Base-by-base conservation (phyloP, 1,140 invertebrate species). In the Pseudachorutes palmiensis region DNA sequence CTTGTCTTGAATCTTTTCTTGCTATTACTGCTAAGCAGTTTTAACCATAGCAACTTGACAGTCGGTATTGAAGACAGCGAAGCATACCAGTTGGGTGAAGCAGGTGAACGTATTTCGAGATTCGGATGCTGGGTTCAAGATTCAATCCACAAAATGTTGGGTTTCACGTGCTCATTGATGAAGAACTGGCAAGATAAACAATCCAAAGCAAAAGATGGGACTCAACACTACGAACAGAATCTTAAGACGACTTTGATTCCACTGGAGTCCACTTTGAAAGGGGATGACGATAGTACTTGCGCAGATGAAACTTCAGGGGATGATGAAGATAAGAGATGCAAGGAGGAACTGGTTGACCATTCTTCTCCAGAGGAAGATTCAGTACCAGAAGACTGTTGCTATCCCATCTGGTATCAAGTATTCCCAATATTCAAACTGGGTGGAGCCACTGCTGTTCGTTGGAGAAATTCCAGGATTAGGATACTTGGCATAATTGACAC, bases 401-500 rank as follows among this genome's bases (percentile, higher is more conserved):
- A 92, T 31, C 91, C 93, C 71, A 83, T 85, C 57, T 94, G 90
- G 79, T 95, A 95, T 77, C 85, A 86, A 73, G 85, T 84, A 75
- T 92, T 92, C 78, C 90, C 90, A 32, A 89, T 91, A 76, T 81
- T 93, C 72, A 88, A 89, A 69, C 91, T 90, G 45, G 90, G 92
- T 67, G 90, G 92, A 74, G 90, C 92, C n/a, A n/a, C n/a, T n/a
- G 48, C 89, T 89, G 2, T 90, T 94, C 79, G 89, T 65, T 97
- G 93, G 92, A 91, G 87, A 67, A 91, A 89, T 77, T 81, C 96
- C 33, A 83, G 96, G 76, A 85, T 90, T 85, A 94, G 95, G 81
- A 95, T 92, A 66, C 97, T 91, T 81, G 85, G 87, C 80, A 84
- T 98, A 72, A 96, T 97, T 76, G 95, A 98, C 82, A 96, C 98